Evolutionary conservation across 2,797 vertebrate genomes (phyloP), one percentile per base, ranked within the genome.

Genomic region (Sebastes minor): DNA sequence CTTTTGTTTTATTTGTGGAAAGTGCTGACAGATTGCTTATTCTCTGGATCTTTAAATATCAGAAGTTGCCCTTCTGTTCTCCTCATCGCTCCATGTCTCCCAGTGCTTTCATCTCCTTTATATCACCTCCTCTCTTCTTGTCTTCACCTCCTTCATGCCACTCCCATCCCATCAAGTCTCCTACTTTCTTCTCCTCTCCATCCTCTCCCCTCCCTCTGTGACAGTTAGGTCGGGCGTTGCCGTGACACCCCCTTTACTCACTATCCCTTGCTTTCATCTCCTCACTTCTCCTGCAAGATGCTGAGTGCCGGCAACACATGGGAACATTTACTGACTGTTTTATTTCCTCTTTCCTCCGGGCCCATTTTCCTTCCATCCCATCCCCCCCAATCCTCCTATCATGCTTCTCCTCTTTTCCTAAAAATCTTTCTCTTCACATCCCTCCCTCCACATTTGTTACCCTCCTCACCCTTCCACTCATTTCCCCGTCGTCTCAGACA

Each of bases 1-100:
- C 83, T 72, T 89, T 86, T 86, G 46, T 80, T 82, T 83, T 49
- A 71, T 88, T 88, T 60, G 30, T 74, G 60, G 74, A 61, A 53
- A 46, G 61, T 56, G 71, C 10, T 73, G 82, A 78, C 56, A 52
- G 42, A 74, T 38, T n/a, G 57, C 28, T 62, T 66, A 71, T 81
- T 74, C 60, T 6, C 33, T 38, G 35, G 18, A 30, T 71, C 71
- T 82, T 79, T 69, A 76, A 76, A 84, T 80, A 82, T 82, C 80
- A 73, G 23, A 59, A 8, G 38, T 18, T 28, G 25, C 12, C 57
- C 60, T 55, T 57, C 38, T 59, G 4, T 63, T 53, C n/a, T 66
- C 20, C 16, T 22, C 23, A 23, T 49, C 53, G 22, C 55, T 60
- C 28, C 10, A 7, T 25, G 22, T 69, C 72, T 53, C 20, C 59